Evolutionary conservation across 2,113 vertebrate species (phyloP), one percentile per base, ranked within the genome.

Genomic region (Propithecus coquereli): DNA sequence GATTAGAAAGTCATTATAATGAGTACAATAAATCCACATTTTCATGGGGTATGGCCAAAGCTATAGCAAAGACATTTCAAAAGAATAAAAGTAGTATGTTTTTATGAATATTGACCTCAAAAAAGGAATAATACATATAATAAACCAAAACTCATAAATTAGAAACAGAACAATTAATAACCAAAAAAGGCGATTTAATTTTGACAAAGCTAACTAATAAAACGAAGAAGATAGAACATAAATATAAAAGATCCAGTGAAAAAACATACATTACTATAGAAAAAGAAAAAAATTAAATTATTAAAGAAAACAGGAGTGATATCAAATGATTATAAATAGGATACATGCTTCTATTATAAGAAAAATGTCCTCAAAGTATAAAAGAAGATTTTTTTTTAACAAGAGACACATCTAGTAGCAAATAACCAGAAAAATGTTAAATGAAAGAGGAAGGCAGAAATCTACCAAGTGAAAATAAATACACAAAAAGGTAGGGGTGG

Each of bases 171-270:
- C 43, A 91, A 87, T 13, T 68, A 40, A 88, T 50, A 91, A 59
- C 50, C 63, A 89, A 77, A 85, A 85, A 61, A 66, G n/a, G 8
- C 63, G 20, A 45, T 77, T 92, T 93, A 63, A 96, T 68, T 94
- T 76, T 90, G 54, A 94, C 18, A 65, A 89, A 5, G 30, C 59
- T 65, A 71, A 47, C 8, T 66, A 68, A 85, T 37, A 76, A 96
- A 76, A 83, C 18, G 91, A 81, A 94, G 13, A 14, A 65, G 17
- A 59, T 5, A 89, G 68, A 92, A 59, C 2, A 91, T 27, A 57
- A 85, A 37, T 57, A 40, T 54, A 66, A 20, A 77, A 40, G 2
- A 89, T 13, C 43, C 47, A 84, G 5, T 54, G 13, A 52, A 92
- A 97, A 81, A 65, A 16, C 8, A 77, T n/a, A 14, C 73, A 73